Evolutionary conservation across 2,113 vertebrate species (phyloP), one percentile per base, ranked within the genome.

Genomic region (Notarius lentiginosus): DNA sequence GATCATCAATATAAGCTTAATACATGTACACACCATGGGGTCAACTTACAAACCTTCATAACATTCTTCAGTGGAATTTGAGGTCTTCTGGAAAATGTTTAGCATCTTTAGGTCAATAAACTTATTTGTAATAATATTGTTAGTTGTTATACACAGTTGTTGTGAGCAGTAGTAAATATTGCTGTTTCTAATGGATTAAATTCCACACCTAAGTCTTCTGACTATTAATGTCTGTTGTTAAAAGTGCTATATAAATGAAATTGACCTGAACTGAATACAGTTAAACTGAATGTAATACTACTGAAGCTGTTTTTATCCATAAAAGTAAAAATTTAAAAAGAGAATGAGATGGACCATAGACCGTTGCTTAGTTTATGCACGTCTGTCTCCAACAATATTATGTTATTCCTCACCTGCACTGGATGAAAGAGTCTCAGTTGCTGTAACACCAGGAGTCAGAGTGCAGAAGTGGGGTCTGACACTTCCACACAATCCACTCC

Each of bases 1-100:
- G 89, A 83, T 93, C 91, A 88, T 88, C 89, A 85, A 90, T 89
- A 90, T 92, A 88, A 80, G 88, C 92, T 89, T 92, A 93, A 76
- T 76, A 53, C 86, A 79, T 83, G 55, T 83, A 73, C 72, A 86
- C 89, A 60, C 41, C 84, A 53, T 56, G 49, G 65, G 68, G 86
- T 89, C 82, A 58, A 8, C 72, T 84, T 82, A 75, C 66, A 81
- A 24, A 30, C 51, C 12, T 76, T 60, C 58, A 47, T 4, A 70
- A 11, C 30, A 51, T 49, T 76, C 7, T 49, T 66, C 15, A 66
- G 8, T 83, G 27, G n/a, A 83, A 83, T 66, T n/a, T 41, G 24
- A 47, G 30, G 17, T 80, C 27, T 60, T 60, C 27, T 63, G 18
- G 17, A 75, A 75, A 49, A 51, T 0, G 1, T 34, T 84, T 75